Base-by-base conservation (phyloP, 2,797 vertebrate genomes). In the Setipinna tenuifilis region DNA sequence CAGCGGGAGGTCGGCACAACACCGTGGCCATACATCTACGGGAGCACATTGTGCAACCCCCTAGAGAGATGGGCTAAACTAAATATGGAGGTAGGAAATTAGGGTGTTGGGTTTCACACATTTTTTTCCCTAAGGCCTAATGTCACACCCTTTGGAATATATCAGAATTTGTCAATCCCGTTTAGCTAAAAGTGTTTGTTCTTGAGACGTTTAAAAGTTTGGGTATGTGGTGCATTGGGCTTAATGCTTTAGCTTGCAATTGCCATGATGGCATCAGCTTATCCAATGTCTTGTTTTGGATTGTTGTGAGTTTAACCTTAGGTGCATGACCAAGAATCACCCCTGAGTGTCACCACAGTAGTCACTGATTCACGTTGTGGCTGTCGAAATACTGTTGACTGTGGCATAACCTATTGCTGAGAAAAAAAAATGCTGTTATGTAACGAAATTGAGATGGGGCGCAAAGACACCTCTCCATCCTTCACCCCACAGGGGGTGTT, bases 401-500 rank as follows among this genome's bases (percentile, higher is more conserved):
- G 71, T 65, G 35, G 31, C 35, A 54, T 1, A 54, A 54, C 31
- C 71, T 78, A 31, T 3, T 78, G 16, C 71, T 78, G 62, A 28
- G 25, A 14, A 19, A 0, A 41, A 75, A 19, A 78, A 75, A 41
- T 31, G 6, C 17, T 9, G 16, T 41, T 21, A 44, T 78, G 71
- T 23, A 17, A 21, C 7, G 35, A 78, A 78, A 78, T 19, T 21
- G 35, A 44, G 71, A 44, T 6, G 35, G 35, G 31, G 23, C 16
- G 23, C 16, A 78, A 19, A 21, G 35, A 78, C 35, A 44, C 31
- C 71, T 78, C 35, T 0, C 19, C 71, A 78, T 78, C 31, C 71
- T 78, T 78, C 31, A 7, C 71, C 6, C 17, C 41, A 35, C 62
- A 58, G 61, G 80, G 81, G 35, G 48, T 50, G 84, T 61, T 65